Evolutionary conservation across 2,888 invertebrate species (phyloP).

Genomic region (Prosopocoilus inquinatus): DNA sequence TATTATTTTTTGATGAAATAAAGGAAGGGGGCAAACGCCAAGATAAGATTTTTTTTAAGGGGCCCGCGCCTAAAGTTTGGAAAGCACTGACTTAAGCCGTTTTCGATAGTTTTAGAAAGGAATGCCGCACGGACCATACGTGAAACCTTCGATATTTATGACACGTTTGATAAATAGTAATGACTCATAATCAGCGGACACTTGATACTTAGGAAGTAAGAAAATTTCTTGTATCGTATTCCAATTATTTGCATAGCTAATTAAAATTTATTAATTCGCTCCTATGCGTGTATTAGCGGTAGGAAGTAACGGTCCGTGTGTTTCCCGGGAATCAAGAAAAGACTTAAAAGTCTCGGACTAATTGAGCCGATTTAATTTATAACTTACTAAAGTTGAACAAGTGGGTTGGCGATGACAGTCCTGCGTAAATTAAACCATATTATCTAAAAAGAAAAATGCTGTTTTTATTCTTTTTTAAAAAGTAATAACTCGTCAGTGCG

Average conservation of each 20-base stretch:
- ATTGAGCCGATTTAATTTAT: too few species aligned
- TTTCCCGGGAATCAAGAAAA: conserved; percentile 3
- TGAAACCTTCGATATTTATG: conserved; percentile 6
- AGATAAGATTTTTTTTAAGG: too few species aligned
- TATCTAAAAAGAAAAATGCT: too few species aligned
- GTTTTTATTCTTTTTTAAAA: too few species aligned
- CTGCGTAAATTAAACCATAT: too few species aligned
- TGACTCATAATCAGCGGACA: conserved; percentile 14
- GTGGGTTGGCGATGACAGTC: too few species aligned
- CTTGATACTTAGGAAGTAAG: conserved; percentile 9
- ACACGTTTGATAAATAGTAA: conserved; percentile 6
- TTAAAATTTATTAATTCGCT: conserved; percentile 3
- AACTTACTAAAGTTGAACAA: too few species aligned
- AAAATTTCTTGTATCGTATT: conserved; percentile 2
- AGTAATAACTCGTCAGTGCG: too few species aligned
- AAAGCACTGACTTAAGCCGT: conserved; percentile 3
- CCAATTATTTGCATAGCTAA: conserved; percentile 2
- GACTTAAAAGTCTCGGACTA: background rate
- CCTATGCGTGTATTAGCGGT: background rate
- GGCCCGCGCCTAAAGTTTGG: too few species aligned
- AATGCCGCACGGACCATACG: background rate
- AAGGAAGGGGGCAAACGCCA: too few species aligned
- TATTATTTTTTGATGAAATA: too few species aligned
- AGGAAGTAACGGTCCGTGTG: conserved; percentile 2
- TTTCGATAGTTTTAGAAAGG: background rate